These are phyloP conservation scores for Leptarthrus brevirostris DNA, from an alignment of 2,888 invertebrate species.

Conservation along the genomic window DNA sequence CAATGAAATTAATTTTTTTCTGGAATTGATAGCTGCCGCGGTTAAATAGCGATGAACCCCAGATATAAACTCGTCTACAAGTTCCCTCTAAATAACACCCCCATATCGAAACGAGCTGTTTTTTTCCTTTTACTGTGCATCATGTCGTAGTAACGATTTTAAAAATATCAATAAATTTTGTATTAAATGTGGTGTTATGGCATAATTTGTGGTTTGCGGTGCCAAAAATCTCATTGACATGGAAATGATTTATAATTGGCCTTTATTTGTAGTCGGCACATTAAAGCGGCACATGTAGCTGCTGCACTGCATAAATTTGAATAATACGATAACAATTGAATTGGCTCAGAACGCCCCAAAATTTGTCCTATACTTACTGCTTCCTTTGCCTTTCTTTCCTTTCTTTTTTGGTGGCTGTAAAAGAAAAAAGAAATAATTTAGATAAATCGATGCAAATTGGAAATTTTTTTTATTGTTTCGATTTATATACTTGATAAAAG, in stretches of 20 bases:
- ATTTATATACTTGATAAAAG: slow-evolving; percentile 11
- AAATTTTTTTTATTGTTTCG: background rate
- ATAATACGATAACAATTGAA: slow-evolving; percentile 46
- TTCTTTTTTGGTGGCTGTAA: slow-evolving; percentile 66
- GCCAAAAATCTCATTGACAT: slow-evolving; percentile 53
- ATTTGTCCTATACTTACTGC: slow-evolving; percentile 56
- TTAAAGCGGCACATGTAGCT: slow-evolving; percentile 19
- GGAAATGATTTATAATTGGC: slow-evolving; percentile 54
- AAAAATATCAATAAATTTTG: slow-evolving; percentile 52
- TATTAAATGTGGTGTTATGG: slow-evolving; percentile 53
- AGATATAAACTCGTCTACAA: slow-evolving; percentile 45
- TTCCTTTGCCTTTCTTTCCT: slow-evolving; percentile 64
- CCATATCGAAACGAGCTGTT: slow-evolving; percentile 7
- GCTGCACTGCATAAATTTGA: slow-evolving; percentile 46
- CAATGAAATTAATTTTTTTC: slow-evolving; percentile 13
- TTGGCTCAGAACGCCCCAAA: slow-evolving; percentile 5
- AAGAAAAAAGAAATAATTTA: slow-evolving; percentile 41
- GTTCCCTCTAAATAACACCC: slow-evolving; percentile 21
- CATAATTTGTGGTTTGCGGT: slow-evolving; percentile 53
- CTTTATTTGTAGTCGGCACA: slow-evolving; percentile 46
- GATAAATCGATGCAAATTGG: slow-evolving; percentile 31
- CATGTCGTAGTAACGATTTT: slow-evolving; percentile 31
- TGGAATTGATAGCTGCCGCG: slow-evolving; percentile 32
- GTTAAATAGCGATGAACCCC: slow-evolving; percentile 42
- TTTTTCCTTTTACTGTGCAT: slow-evolving; percentile 3